Base-by-base conservation (phyloP, 2,888 invertebrate species). In the Omphaloscelis lunosa region DNA sequence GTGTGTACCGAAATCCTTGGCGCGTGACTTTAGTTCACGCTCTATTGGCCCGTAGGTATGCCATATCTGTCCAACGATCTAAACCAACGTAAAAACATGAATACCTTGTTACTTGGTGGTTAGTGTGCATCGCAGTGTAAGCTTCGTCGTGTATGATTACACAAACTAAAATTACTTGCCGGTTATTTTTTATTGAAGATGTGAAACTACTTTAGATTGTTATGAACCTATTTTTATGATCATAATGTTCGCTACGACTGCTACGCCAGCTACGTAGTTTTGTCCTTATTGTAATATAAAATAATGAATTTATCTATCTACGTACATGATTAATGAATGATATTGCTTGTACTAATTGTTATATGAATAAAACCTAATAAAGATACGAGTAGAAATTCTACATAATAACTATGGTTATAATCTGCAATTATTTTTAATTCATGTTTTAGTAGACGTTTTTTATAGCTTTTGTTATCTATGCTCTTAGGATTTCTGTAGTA, bases 21-120 rank as follows among this genome's bases (percentile, higher is more conserved):
- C 95, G 95, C 96, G 96, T 96, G 96, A 95, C 96, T 95, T 90
- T 90, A 85, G 91, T 94, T 94, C 93, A 94, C 94, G 96, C 95
- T 93, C 91, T 93, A 95, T 95, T 92, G 95, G 90, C 86, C 92
- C 91, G 93, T 91, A 93, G 95, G 92, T 93, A 96, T 96, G 94
- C 91, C 90, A 89, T 94, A 94, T 93, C 94, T 89, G 89, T 89
- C 89, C 91, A 92, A 92, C 93, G 88, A 93, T 94, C 93, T 93
- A 92, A 90, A 90, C 91, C 91, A 91, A 92, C 87, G 89, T 91
- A 92, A 91, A 88, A 90, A 92, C 93, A 91, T 88, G 90, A 91
- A 91, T 92, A 90, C 91, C 91, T 91, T 84, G 82, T 86, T 86
- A 89, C 86, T 89, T 89, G 88, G 88, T 88, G 86, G 77, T 86